phyloP scores from a whole-genome alignment of 2,113 vertebrate genomes.

The Hypanus sabinus region DNA sequence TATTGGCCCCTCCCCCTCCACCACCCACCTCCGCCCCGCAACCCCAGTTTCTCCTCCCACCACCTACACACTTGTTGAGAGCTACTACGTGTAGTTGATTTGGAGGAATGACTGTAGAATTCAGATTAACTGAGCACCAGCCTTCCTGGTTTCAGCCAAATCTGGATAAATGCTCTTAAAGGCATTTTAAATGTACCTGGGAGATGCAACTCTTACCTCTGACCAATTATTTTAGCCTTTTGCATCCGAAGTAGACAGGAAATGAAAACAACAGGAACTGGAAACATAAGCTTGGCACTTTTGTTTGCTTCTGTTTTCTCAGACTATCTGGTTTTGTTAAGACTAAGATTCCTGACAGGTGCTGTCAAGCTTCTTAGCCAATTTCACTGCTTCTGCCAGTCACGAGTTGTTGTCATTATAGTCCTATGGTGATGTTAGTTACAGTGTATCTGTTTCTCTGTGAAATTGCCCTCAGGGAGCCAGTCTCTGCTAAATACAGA shows the following conservation, averaged over 20 bases:
- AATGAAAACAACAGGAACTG: neutral
- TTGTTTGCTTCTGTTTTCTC: neutral
- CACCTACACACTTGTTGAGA: too few relatives aligned
- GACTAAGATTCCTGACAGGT: neutral
- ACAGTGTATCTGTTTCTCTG: conserved; percentile 16
- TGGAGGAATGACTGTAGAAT: neutral
- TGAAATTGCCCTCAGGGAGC: conserved; percentile 19
- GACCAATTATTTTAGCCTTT: neutral
- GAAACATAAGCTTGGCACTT: neutral
- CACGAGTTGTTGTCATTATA: conserved; percentile 19
- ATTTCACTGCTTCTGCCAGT: conserved; percentile 22
- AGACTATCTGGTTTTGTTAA: conserved; percentile 2
- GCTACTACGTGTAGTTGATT: neutral
- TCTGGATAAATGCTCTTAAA: neutral
- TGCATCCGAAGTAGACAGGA: neutral
- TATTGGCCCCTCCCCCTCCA: too few relatives aligned
- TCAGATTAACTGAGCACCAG: neutral
- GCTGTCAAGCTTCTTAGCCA: conserved; percentile 18
- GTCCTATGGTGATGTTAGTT: conserved; percentile 13
- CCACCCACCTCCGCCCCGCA: too few relatives aligned
- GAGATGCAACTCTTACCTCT: neutral
- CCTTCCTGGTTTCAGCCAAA: neutral
- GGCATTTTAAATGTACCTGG: neutral
- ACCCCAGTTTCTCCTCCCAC: too few relatives aligned
- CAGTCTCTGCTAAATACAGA: conserved; percentile 1